phyloP scores from a whole-genome alignment of 64 coral and sea anemone species.

The Stichodactyla helianthus region DNA sequence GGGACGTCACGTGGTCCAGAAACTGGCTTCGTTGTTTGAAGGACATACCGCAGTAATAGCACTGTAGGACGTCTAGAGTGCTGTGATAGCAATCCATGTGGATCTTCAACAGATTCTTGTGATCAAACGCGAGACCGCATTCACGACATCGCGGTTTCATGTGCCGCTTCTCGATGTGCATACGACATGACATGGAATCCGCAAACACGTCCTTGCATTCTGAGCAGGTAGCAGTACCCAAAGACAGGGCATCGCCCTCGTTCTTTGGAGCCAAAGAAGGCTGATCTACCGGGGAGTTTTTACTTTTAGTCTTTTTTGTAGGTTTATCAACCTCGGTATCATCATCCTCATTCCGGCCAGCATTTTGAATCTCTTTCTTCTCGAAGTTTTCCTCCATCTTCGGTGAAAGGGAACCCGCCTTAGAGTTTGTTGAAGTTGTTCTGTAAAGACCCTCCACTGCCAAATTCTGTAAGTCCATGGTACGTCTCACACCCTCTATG shows the following conservation, averaged over 20 bases:
- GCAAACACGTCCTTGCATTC: constrained; percentile 64
- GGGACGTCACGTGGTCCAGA: constrained; percentile 70
- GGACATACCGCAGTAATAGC: constrained; percentile 77
- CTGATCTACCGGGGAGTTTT: background rate
- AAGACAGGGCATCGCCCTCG: constrained; percentile 7
- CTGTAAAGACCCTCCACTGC: constrained; percentile 1
- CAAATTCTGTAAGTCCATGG: constrained; percentile 12
- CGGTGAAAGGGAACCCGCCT: background rate
- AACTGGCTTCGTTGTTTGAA: constrained; percentile 73
- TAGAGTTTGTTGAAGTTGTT: background rate
- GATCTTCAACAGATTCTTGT: constrained; percentile 84
- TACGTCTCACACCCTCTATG: constrained; percentile 30
- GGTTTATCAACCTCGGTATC: background rate
- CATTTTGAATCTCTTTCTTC: background rate
- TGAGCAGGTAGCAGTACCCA: constrained; percentile 45
- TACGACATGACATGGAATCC: constrained; percentile 44
- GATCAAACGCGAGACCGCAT: constrained; percentile 76
- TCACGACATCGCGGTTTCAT: constrained; percentile 66
- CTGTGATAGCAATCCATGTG: constrained; percentile 89
- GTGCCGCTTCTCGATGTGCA: constrained; percentile 70
- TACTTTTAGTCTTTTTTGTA: background rate
- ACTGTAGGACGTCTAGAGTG: constrained; percentile 67
- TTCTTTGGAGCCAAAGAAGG: background rate
- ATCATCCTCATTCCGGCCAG: background rate
- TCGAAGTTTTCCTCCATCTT: background rate